phyloP scores from a whole-genome alignment of 2,888 invertebrate genomes.

The Chaitophorus viminalis region DNA sequence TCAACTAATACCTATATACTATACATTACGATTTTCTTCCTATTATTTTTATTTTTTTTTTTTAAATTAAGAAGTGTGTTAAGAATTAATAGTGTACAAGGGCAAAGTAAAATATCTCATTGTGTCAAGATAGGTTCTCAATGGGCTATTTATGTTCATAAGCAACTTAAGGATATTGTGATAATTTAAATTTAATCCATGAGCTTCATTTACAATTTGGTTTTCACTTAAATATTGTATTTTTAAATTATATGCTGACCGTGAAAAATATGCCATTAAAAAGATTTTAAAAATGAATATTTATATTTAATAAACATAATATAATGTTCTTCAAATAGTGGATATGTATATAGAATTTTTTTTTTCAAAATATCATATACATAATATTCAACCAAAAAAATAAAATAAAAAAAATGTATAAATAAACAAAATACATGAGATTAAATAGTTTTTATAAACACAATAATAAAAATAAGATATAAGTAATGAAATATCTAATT shows the following conservation, averaged over 20 bases:
- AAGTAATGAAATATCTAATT: too few species aligned
- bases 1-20: too few species aligned
- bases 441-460: not conserved
- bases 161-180: not conserved
- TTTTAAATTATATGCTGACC: not conserved
- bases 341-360: not conserved
- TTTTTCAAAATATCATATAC: not conserved
- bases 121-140: not conserved
- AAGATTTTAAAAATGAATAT: not conserved
- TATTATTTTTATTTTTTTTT: not conserved
- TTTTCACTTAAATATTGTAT: not conserved
- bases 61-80: not conserved
- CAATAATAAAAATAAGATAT: not conserved
- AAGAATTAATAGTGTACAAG: not conserved
- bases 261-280: not conserved
- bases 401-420: not conserved
- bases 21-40: not conserved
- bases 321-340: not conserved
- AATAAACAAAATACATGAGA: not conserved
- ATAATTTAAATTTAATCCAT: not conserved
- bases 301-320: not conserved
- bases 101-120: not conserved
- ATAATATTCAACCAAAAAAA: not conserved
- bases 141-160: not conserved
- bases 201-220: not conserved